Base-by-base conservation (phyloP, 2,888 invertebrate species). In the Idaea biselata region DNA sequence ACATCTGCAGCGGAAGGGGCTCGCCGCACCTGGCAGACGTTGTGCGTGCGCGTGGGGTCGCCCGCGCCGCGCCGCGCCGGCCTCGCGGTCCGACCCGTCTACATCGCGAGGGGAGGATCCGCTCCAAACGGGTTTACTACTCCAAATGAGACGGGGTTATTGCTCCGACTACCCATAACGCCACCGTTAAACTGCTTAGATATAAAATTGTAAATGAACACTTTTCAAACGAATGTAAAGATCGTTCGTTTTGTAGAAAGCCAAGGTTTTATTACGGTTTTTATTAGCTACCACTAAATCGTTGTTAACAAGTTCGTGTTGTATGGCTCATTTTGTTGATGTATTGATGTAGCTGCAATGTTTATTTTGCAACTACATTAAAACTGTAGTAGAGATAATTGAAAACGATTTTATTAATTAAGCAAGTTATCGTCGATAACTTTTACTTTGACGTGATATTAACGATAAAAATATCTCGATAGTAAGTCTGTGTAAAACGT, bases 1-100 rank as follows among this genome's bases (percentile, higher is more conserved):
- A 70, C 87, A 88, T 86, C 86, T 86, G 88, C 84, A 75, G 74
- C 81, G 86, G 83, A 82, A 84, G 81, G 84, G 81, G 80, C 76
- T 70, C 72, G 76, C 67, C 80, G 75, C 89, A 89, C 89, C 89
- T 89, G 90, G 89, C 81, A 82, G 84, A 76, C 81, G 25, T 25
- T 25, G 25, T 25, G 25, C 25, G 25, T 25, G 78, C 80, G 80
- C 85, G 86, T 84, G 86, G 88, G 86, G 87, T 83, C 83, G 82
- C 75, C 68, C 71, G 44, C 44, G 44, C 44, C 44, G 44, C 44
- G 14, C 44, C 11, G 44, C 44, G 14, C 44, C 11, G 44, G 11
- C n/a, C n/a, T n/a, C n/a, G n/a, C n/a, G n/a, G n/a, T n/a, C n/a
- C 78, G 79, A 75, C 82, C 79, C 72, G 73, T 68, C 71, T 76